Percentiles rank a stretch among this genome's conserved stretches.
phyloP scores from a whole-genome alignment of 1,140 invertebrate genomes.

The Tetramorium simillimum region DNA sequence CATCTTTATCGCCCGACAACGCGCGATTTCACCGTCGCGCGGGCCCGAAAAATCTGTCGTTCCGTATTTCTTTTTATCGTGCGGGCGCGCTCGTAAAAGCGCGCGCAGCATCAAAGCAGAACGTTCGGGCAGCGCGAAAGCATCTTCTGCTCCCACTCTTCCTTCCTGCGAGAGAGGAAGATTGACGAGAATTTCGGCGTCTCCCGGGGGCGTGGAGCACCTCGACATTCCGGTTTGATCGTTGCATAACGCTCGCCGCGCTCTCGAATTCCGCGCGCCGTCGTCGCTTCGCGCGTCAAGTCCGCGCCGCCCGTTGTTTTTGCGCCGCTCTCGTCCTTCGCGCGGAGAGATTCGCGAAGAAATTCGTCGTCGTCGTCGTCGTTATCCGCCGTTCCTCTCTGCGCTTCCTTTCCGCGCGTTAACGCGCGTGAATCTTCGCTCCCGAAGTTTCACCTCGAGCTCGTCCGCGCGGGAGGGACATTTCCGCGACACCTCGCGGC shows the following conservation, averaged over 20 bases:
- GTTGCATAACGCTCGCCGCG: constrained; percentile 65
- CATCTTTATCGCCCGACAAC: background rate
- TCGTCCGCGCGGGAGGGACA: background rate
- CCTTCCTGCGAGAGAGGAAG: constrained; percentile 19
- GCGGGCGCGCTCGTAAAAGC: background rate
- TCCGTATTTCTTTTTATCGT: background rate
- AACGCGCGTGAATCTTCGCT: background rate
- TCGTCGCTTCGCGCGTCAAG: background rate
- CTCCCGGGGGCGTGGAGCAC: constrained; percentile 44
- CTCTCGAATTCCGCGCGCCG: constrained; percentile 61
- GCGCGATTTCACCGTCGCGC: background rate
- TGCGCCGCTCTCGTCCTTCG: constrained; percentile 23
- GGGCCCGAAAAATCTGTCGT: background rate
- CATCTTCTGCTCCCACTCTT: constrained; percentile 34
- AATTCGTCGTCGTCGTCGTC: background rate
- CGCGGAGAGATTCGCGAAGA: background rate
- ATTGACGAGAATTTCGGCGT: constrained; percentile 67
- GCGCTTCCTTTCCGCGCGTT: constrained; percentile 35
- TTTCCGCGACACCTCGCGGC: constrained; percentile 68
- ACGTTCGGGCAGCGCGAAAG: background rate
- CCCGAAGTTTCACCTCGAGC: constrained; percentile 19
- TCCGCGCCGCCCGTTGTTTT: constrained; percentile 33
- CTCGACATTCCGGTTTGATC: constrained; percentile 72
- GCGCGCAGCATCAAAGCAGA: background rate
- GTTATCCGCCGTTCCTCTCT: too few species aligned